Conservation (phyloP, 1,140 invertebrate species). For the Aphaenogaster ashmeadi region DNA sequence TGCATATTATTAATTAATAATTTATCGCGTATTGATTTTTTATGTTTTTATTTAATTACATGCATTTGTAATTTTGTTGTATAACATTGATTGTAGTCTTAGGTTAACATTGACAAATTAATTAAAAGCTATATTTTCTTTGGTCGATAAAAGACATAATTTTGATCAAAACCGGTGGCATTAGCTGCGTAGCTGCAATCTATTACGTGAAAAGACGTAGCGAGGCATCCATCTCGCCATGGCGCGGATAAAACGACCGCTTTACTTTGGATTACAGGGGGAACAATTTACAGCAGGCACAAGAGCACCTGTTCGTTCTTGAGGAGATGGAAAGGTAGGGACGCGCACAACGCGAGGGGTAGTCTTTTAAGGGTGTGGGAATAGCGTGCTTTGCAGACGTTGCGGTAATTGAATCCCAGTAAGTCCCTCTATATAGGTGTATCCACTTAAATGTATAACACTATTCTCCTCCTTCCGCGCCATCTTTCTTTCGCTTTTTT, state of each 20-base stretch:
- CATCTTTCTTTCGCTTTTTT: constrained; percentile 64
- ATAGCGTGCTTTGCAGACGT: constrained; percentile 86
- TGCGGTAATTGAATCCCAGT: constrained; percentile 87
- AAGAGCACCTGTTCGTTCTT: constrained; percentile 87
- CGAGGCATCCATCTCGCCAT: constrained; percentile 85
- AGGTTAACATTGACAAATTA: neutral
- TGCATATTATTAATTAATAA: neutral
- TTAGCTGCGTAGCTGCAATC: constrained; percentile 77
- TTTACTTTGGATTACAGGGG: constrained; percentile 87
- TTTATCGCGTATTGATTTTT: neutral
- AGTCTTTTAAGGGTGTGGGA: constrained; percentile 77
- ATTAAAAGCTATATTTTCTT: neutral
- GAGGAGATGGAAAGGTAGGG: constrained; percentile 83
- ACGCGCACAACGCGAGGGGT: constrained; percentile 59
- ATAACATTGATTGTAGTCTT: neutral
- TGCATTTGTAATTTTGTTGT: neutral
- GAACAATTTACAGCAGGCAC: constrained; percentile 86
- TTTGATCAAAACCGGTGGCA: constrained; percentile 67
- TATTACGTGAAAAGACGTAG: constrained; percentile 85
- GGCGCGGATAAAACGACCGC: constrained; percentile 87
- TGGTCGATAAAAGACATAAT: constrained; percentile 21
- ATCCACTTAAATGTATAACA: constrained; percentile 74
- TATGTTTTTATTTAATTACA: neutral
- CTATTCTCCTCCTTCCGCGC: constrained; percentile 53
- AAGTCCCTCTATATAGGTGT: constrained; percentile 81